A percentile compares a stretch with the other conserved stretches of the same genome.
Conservation (phyloP, 1,140 invertebrate genomes). For the Pomacea maculata region DNA sequence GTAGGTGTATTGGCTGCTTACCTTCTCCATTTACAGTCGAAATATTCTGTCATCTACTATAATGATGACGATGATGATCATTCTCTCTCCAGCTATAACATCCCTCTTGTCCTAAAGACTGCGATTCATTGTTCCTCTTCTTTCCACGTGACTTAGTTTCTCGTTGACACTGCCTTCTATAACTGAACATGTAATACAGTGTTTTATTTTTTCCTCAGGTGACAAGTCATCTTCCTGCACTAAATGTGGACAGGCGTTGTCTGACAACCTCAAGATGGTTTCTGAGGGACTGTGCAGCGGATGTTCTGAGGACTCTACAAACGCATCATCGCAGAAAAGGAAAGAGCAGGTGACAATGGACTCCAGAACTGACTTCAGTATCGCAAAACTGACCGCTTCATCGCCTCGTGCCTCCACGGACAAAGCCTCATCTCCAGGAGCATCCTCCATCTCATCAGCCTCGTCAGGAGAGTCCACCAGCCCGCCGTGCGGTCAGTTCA, state of each 20-base stretch:
- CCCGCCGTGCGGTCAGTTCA: neutral
- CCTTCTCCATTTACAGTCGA: too few relatives aligned
- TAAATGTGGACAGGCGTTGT: slow-evolving; percentile 6
- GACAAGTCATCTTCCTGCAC: neutral
- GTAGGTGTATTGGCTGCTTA: slow-evolving; percentile 31
- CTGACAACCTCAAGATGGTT: neutral
- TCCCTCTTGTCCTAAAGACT: too few relatives aligned
- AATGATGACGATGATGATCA: too few relatives aligned
- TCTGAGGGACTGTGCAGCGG: neutral
- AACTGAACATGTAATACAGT: too few relatives aligned
- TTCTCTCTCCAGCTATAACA: too few relatives aligned
- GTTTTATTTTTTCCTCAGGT: neutral
- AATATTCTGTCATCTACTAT: too few relatives aligned
- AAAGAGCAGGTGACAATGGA: neutral
- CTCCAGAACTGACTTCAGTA: slow-evolving; percentile 33
- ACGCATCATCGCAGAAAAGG: neutral
- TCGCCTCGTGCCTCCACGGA: neutral
- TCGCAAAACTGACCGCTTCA: slow-evolving; percentile 28
- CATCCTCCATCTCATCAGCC: neutral
- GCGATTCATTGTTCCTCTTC: too few relatives aligned
- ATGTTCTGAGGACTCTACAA: neutral
- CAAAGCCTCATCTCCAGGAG: neutral
- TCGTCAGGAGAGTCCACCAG: neutral
- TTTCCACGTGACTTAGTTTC: too few relatives aligned
- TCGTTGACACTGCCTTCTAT: too few relatives aligned